Evolutionary conservation across 2,113 vertebrate genomes (phyloP).

Genomic region (Coregonus clupeaformis): DNA sequence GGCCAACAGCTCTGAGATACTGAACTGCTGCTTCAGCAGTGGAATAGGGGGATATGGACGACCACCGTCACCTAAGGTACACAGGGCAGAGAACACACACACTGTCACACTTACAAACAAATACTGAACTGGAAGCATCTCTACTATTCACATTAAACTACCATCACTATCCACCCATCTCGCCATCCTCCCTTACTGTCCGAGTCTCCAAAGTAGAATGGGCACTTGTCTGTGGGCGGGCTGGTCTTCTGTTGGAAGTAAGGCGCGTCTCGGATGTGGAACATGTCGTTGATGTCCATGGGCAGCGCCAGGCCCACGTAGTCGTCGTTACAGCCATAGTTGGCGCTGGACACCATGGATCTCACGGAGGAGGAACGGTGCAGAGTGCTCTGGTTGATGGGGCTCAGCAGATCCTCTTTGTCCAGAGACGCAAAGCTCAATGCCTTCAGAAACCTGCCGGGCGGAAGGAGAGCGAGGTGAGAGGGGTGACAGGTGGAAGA

Average conservation of each 20-base stretch:
- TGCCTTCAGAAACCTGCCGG: slow-evolving; percentile 94
- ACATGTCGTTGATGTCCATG: slow-evolving; percentile 93
- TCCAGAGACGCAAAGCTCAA: slow-evolving; percentile 97
- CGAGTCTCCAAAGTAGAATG: slow-evolving; percentile 80
- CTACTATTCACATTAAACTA: too few relatives aligned
- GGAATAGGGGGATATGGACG: slow-evolving; percentile 50
- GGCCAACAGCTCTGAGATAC: slow-evolving; percentile 95
- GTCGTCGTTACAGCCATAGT: slow-evolving; percentile 89
- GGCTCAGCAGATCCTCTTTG: slow-evolving; percentile 96
- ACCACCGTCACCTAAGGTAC: slow-evolving; percentile 24
- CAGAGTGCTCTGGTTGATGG: slow-evolving; percentile 94
- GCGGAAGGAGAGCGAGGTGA: slow-evolving; percentile 45
- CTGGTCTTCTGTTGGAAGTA: slow-evolving; percentile 94
- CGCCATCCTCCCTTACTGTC: slow-evolving; percentile 64
- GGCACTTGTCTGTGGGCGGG: slow-evolving; percentile 84
- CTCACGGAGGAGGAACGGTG: slow-evolving; percentile 96
- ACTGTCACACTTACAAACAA: not conserved
- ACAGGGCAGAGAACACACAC: not conserved
- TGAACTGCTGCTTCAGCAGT: slow-evolving; percentile 89
- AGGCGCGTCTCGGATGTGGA: slow-evolving; percentile 88
- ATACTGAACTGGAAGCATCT: too few relatives aligned
- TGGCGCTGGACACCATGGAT: slow-evolving; percentile 94
- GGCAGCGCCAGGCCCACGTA: slow-evolving; percentile 94
- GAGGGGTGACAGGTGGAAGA: slow-evolving; percentile 17
- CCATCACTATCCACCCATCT: not conserved